phyloP scores from a whole-genome alignment of 2,888 invertebrate genomes.

The Cataglyphis cursor region DNA sequence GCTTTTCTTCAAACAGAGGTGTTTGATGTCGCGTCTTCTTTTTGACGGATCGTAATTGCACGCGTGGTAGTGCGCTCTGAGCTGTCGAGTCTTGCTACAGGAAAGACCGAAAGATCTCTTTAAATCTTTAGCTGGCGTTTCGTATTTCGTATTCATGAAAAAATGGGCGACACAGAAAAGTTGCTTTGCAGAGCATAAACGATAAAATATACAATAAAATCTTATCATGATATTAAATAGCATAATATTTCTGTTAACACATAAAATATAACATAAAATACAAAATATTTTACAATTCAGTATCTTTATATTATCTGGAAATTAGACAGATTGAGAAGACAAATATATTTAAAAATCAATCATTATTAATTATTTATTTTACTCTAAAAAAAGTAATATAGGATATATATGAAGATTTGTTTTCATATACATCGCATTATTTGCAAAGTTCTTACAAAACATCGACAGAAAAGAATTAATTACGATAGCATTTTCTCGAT shows the following conservation, averaged over 20 bases:
- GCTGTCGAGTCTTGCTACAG: slow-evolving; percentile 5
- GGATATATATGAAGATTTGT: neutral
- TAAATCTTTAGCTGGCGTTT: slow-evolving; percentile 34
- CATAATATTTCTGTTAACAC: neutral
- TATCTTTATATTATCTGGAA: neutral
- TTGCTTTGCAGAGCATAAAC: neutral
- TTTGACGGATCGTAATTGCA: slow-evolving; percentile 56
- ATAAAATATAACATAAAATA: neutral
- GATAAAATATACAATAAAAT: slow-evolving; percentile 3
- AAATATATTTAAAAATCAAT: neutral
- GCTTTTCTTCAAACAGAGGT: slow-evolving; percentile 67
- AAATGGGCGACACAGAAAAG: slow-evolving; percentile 23
- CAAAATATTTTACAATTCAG: neutral
- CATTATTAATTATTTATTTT: neutral
- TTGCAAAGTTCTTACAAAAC: neutral
- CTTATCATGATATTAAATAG: slow-evolving; percentile 6
- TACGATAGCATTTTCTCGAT: neutral
- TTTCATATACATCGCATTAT: neutral
- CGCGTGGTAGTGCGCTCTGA: slow-evolving; percentile 34
- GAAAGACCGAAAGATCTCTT: slow-evolving; percentile 37
- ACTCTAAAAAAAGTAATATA: neutral
- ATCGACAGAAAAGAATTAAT: neutral
- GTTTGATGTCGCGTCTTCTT: slow-evolving; percentile 65
- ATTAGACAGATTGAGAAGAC: neutral
- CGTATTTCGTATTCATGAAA: slow-evolving; percentile 33